Base-by-base conservation (phyloP, 2,113 vertebrate species). In the Notiomystis cincta region DNA sequence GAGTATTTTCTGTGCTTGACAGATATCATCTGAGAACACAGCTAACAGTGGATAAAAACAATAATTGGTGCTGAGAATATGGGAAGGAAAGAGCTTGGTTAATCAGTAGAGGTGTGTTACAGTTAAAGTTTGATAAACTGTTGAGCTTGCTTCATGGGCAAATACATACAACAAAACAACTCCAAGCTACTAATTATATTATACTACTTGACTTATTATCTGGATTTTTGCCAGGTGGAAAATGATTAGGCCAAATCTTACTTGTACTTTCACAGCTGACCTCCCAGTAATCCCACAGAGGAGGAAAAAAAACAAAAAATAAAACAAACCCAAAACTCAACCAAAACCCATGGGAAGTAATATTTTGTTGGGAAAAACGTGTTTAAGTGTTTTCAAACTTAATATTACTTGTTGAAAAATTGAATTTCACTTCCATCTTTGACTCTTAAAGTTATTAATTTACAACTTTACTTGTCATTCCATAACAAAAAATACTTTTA, bases 191-290 rank as follows among this genome's bases (percentile, higher is more conserved):
- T 91, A 62, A 87, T 76, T 81, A 10, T 93, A 31, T 77, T n/a
- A 15, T 53, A 79, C 77, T 83, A 84, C 67, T 72, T 92, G 44
- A 94, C 38, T 76, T 56, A 31, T 51, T 90, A 73, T 62, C 73
- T 96, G 84, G 89, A 79, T 62, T 86, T 62, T 81, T 67, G 86
- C 95, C 96, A 95, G n/a, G 23, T 85, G 35, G 69, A 79, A 78
- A 89, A 90, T 91, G 27, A 77, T 94, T 94, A 89, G 47, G 42
- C 96, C 79, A 89, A 91, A 82, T 66, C 65, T 84, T 86, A 61
- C 66, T 92, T 92, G 79, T 95, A 82, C 72, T 95, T 97, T 96
- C 56, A 90, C 81, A 82, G 77, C 77, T 95, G 94, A 91, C 93
- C 50, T 96, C 40, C 58, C 70, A 81, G 78, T 92, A 93, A 88